These are phyloP conservation scores for Amiota mariae DNA, from an alignment of 2,888 invertebrate species.

Conservation along the genomic window DNA sequence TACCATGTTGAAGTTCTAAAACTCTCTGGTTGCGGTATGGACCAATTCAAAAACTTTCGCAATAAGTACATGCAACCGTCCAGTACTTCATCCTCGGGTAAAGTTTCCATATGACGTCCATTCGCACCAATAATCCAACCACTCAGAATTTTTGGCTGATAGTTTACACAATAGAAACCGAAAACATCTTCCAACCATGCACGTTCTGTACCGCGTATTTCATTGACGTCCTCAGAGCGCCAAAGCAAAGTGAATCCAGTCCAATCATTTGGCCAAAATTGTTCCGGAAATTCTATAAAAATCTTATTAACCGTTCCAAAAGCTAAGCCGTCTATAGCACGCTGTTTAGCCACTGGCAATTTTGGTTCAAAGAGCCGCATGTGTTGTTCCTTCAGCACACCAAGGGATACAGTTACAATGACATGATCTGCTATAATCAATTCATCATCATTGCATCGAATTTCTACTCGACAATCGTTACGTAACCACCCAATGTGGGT, in stretches of 20 bases:
- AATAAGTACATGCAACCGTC: conserved; percentile 69
- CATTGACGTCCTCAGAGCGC: conserved; percentile 75
- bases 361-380: conserved; percentile 74
- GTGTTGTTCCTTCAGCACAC: conserved; percentile 76
- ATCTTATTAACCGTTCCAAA: conserved; percentile 80
- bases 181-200: conserved; percentile 80
- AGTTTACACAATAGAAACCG: conserved; percentile 80
- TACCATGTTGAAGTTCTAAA: conserved; percentile 78
- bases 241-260: conserved; percentile 77
- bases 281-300: conserved; percentile 76
- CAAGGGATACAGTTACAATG: conserved; percentile 77
- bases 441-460: conserved; percentile 71
- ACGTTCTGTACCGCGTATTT: conserved; percentile 64
- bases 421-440: conserved; percentile 77
- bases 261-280: conserved; percentile 77
- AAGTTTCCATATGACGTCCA: conserved; percentile 78
- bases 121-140: conserved; percentile 82
- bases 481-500: conserved; percentile 66
- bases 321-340: conserved; percentile 76
- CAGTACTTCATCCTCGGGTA: conserved; percentile 75
- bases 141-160: conserved; percentile 78
- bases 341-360: conserved; percentile 74
- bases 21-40: conserved; percentile 65
- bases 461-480: conserved; percentile 58
- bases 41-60: conserved; percentile 69